Evolutionary conservation across 2,797 vertebrate species (phyloP).

Genomic region (Sebastolobus alascanus): DNA sequence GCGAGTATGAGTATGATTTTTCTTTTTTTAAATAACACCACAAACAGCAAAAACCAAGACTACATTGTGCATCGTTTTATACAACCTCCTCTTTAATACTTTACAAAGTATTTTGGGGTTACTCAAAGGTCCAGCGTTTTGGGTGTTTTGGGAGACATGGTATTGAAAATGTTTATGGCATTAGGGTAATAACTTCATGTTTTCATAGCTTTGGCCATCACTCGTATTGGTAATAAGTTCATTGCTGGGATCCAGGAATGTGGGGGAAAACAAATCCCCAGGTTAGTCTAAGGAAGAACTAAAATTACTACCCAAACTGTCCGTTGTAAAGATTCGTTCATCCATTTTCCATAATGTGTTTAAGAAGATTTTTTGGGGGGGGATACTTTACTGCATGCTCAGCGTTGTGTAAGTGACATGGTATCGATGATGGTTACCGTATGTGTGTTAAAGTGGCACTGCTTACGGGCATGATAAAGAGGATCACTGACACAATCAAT

Average conservation of each 20-base stretch:
- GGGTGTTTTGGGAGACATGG: not conserved
- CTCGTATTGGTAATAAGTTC: not conserved
- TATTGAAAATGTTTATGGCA: not conserved
- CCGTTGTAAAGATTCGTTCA: not conserved
- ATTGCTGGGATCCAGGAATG: not conserved
- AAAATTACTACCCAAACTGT: not conserved
- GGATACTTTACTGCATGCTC: not conserved
- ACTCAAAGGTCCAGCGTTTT: not conserved
- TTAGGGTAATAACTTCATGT: not conserved
- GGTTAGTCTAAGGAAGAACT: not conserved
- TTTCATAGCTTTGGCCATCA: not conserved
- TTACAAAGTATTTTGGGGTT: not conserved
- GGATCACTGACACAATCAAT: slow-evolving; percentile 73
- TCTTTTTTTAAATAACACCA: no score
- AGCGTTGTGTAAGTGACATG: slow-evolving; percentile 30
- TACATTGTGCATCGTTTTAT: not conserved
- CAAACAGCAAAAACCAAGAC: no score
- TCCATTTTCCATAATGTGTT: slow-evolving; percentile 7
- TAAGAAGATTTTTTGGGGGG: not conserved
- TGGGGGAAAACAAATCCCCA: not conserved
- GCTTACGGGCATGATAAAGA: slow-evolving; percentile 67
- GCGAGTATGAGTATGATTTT: no score
- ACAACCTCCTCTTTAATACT: not conserved
- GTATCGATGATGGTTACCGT: slow-evolving; percentile 57
- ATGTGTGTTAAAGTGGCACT: slow-evolving; percentile 47